Base-by-base conservation (phyloP, 2,888 invertebrate species). In the Tipula confusa region DNA sequence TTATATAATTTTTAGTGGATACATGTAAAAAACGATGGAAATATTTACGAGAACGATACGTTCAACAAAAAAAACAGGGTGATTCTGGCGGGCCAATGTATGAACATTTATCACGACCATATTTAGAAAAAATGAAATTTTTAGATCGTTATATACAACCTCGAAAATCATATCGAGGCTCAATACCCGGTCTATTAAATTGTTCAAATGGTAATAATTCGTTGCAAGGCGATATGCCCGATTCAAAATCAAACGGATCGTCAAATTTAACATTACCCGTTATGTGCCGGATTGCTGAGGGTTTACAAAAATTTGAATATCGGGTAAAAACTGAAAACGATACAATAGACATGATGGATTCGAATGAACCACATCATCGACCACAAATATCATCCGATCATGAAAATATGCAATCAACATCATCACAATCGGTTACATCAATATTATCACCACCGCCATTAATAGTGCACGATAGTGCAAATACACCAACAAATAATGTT, bases 21-120 rank as follows among this genome's bases (percentile, higher is more conserved):
- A 88, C 89, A 6, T 89, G 89, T 85, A 89, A 89, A 83, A 89
- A 89, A 85, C 88, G 89, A 1, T 89, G 89, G 89, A 89, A 89
- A 85, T 89, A 89, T 83, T 84, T 89, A 7, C 87, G 89, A 2
- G 89, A 89, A 83, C 88, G 89, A 0, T 89, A 89, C 84, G 89
- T 89, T 0, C 89, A 89, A 1, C 89, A 89, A 84, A 88, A 89
- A 1, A 89, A 89, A 84, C 89, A 89, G 84, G 88, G 89, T 2
- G 89, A 89, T 84, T 88, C 89, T 1, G 80, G 80, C 9, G 80
- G 80, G 7, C 89, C 89, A 3, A 88, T 88, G 1, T 89, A 89
- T 85, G 89, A 89, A 84, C 89, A 89, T 84, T 86, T 89, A 9
- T 89, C 89, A 1, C 88, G 89, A 1, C 89, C 89, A 0, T 89